Conservation (phyloP, 2,797 vertebrate genomes). For the Halcyon badia region DNA sequence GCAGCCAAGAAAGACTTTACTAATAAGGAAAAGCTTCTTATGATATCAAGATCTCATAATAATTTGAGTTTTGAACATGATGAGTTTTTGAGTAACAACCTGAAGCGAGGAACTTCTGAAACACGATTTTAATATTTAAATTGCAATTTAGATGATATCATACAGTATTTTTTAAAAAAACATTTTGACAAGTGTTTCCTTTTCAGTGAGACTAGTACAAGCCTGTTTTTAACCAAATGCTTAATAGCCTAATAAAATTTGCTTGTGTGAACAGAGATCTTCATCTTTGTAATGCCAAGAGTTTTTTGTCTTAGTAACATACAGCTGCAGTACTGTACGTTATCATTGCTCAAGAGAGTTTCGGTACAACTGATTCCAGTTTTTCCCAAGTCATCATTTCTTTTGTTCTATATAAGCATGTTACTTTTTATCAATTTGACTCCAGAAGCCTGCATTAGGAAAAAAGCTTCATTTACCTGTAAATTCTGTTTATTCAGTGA, state of each 20-base stretch:
- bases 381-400: not conserved
- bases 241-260: conserved; percentile 53
- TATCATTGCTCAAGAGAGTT: not conserved
- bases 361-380: not conserved
- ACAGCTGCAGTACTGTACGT: conserved; percentile 33
- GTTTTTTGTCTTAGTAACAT: conserved; percentile 52
- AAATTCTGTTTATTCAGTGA: conserved; percentile 16
- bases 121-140: conserved; percentile 89
- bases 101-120: conserved; percentile 96
- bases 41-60: conserved; percentile 98
- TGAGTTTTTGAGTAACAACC: conserved; percentile 91
- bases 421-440: conserved; percentile 29
- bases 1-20: conserved; percentile 90
- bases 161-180: conserved; percentile 60
- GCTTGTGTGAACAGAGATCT: conserved; percentile 31
- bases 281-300: conserved; percentile 46
- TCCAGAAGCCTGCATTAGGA: conserved; percentile 16
- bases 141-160: conserved; percentile 58
- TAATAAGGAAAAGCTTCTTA: conserved; percentile 97
- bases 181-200: conserved; percentile 65
- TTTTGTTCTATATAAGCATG: conserved; percentile 56
- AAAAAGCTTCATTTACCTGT: conserved; percentile 33
- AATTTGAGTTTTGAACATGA: conserved; percentile 98
- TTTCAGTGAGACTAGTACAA: conserved; percentile 59
- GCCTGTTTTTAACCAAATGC: conserved; percentile 68